phyloP scores from a whole-genome alignment of 1,140 invertebrate genomes.

The Plodia interpunctella region DNA sequence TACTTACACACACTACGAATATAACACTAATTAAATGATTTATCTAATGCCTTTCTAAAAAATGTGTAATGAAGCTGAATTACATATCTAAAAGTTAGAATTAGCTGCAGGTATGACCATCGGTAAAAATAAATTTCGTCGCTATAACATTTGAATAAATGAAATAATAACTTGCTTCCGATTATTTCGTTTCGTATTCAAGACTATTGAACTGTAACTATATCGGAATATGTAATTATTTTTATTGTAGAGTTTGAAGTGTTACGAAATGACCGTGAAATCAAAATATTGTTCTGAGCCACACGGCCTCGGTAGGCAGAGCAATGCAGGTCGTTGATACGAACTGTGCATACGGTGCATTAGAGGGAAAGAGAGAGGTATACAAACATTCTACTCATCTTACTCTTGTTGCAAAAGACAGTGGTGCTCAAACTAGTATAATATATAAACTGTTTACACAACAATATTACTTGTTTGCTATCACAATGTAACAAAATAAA shows the following conservation, averaged over 20 bases:
- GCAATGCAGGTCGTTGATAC: slow-evolving; percentile 67
- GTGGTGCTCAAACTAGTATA: slow-evolving; percentile 11
- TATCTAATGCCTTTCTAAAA: no score
- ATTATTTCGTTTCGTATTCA: neutral
- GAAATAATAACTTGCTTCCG: no score
- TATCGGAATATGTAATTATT: neutral
- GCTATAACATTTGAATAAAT: no score
- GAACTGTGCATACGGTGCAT: slow-evolving; percentile 37
- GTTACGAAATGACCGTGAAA: slow-evolving; percentile 66
- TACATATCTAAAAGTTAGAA: no score
- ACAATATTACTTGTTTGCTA: no score
- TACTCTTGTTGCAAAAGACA: slow-evolving; percentile 26
- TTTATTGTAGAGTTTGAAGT: slow-evolving; percentile 32
- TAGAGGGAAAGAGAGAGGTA: slow-evolving; percentile 41
- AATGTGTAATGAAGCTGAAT: no score
- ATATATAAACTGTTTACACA: neutral
- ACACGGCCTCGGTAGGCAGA: slow-evolving; percentile 40
- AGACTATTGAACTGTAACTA: neutral
- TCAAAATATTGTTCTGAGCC: slow-evolving; percentile 48
- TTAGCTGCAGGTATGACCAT: no score
- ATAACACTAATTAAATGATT: no score
- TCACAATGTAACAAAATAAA: no score
- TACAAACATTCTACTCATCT: slow-evolving; percentile 52
- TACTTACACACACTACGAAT: no score
- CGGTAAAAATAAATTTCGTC: no score